Evolutionary conservation across 2,888 invertebrate genomes (phyloP).

Genomic region (Sthenelais limicola): DNA sequence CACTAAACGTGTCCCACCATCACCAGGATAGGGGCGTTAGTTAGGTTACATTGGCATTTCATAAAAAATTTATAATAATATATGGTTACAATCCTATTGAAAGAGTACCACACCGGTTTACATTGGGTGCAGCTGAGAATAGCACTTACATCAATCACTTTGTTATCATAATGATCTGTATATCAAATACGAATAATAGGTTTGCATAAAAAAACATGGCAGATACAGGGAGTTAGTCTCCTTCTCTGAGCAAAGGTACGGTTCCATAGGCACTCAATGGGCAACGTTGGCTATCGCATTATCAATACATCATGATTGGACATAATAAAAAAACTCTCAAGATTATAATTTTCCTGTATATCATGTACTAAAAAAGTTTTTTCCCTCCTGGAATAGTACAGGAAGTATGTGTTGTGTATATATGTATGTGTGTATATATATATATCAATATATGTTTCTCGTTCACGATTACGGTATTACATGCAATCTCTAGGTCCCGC

Average conservation of each 20-base stretch:
- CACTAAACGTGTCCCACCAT: conserved; percentile 8
- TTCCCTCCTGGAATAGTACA: too few relatives aligned
- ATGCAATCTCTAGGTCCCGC: too few relatives aligned
- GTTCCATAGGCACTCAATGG: conserved; percentile 35
- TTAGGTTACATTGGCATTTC: conserved; percentile 4
- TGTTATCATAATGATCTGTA: conserved; percentile 17
- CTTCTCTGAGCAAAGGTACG: conserved; percentile 30
- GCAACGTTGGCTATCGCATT: conserved; percentile 34
- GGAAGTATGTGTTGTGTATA: too few relatives aligned
- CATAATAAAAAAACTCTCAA: too few relatives aligned
- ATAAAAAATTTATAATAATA: conserved; percentile 35
- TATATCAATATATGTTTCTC: too few relatives aligned
- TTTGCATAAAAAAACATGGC: conserved; percentile 38
- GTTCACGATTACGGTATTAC: too few relatives aligned
- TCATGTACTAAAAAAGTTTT: too few relatives aligned
- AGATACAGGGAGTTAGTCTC: background rate
- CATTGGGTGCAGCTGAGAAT: conserved; percentile 18
- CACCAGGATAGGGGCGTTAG: conserved; percentile 18
- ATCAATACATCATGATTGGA: background rate
- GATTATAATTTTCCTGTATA: too few relatives aligned
- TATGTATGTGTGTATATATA: too few relatives aligned
- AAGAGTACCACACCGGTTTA: conserved; percentile 20
- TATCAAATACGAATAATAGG: conserved; percentile 36
- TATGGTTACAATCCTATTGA: conserved; percentile 31
- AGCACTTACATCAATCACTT: background rate